Conservation (phyloP, 2,113 vertebrate species). For the Pangasianodon gigas region DNA sequence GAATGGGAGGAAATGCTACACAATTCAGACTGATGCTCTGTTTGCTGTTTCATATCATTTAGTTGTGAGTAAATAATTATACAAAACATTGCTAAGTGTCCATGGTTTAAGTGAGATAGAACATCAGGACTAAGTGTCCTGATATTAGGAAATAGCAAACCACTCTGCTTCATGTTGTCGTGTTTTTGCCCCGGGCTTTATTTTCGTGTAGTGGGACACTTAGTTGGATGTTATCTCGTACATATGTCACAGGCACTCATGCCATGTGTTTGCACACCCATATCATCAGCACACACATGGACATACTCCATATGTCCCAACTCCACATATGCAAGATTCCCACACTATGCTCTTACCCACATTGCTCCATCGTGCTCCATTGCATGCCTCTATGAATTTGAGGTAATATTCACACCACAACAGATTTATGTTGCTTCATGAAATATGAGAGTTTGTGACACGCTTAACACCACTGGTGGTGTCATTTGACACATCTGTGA, state of each 20-base stretch:
- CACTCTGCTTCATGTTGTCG: not conserved
- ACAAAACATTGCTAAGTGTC: not conserved
- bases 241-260: not conserved
- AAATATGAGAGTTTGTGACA: slow-evolving; percentile 29
- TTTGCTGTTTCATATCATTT: not conserved
- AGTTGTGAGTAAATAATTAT: not conserved
- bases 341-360: not conserved
- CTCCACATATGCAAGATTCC: not conserved
- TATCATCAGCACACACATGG: not conserved
- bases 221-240: not conserved
- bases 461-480: slow-evolving; percentile 6
- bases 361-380: not conserved
- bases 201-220: not conserved
- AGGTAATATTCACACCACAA: slow-evolving; percentile 26
- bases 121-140: not conserved
- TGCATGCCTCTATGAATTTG: not conserved
- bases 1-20: not conserved
- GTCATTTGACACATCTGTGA: slow-evolving; percentile 39
- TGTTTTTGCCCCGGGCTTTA: not conserved
- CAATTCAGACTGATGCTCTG: not conserved
- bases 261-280: not conserved
- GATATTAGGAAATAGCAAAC: slow-evolving; percentile 6
- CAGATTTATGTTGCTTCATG: slow-evolving; percentile 19
- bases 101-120: not conserved
- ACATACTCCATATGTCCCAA: not conserved